These are phyloP conservation scores for Periplaneta americana DNA, from an alignment of 1,140 invertebrate species.

Conservation along the genomic window DNA sequence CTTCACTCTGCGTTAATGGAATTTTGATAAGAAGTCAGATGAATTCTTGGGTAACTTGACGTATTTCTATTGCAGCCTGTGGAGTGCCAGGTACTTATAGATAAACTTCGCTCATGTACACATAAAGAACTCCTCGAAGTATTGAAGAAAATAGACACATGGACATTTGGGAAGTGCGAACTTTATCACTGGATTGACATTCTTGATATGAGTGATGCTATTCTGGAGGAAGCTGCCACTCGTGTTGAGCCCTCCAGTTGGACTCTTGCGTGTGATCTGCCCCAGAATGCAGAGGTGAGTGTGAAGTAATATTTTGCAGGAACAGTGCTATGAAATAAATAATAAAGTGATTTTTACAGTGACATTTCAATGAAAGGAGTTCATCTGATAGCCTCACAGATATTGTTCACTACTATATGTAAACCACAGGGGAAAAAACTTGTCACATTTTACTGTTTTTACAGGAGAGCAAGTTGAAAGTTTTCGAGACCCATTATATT, in stretches of 20 bases:
- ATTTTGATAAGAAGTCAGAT: not conserved
- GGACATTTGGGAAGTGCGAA: slow-evolving; percentile 90
- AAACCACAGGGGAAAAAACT: too few relatives aligned
- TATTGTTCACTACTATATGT: too few relatives aligned
- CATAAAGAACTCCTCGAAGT: slow-evolving; percentile 65
- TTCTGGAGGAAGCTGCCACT: slow-evolving; percentile 69
- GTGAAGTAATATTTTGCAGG: too few relatives aligned
- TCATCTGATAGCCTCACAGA: too few relatives aligned
- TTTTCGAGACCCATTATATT: too few relatives aligned
- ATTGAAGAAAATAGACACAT: slow-evolving; percentile 70
- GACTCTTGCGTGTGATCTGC: slow-evolving; percentile 71
- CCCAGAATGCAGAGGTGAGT: slow-evolving; percentile 56
- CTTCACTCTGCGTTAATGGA: not conserved
- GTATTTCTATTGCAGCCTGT: slow-evolving; percentile 52
- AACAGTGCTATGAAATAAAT: too few relatives aligned
- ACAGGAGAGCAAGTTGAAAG: too few relatives aligned
- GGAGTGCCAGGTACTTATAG: slow-evolving; percentile 78
- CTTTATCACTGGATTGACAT: slow-evolving; percentile 88
- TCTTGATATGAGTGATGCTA: slow-evolving; percentile 76
- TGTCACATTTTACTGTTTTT: too few relatives aligned
- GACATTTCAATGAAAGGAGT: too few relatives aligned
- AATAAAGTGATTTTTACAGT: too few relatives aligned
- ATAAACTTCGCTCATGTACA: slow-evolving; percentile 65
- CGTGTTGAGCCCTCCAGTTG: slow-evolving; percentile 61
- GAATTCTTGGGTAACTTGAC: too few relatives aligned